Evolutionary conservation across 1,140 invertebrate species (phyloP), one percentile per base, ranked within the genome.

Genomic region (Potamilus streckersoni): DNA sequence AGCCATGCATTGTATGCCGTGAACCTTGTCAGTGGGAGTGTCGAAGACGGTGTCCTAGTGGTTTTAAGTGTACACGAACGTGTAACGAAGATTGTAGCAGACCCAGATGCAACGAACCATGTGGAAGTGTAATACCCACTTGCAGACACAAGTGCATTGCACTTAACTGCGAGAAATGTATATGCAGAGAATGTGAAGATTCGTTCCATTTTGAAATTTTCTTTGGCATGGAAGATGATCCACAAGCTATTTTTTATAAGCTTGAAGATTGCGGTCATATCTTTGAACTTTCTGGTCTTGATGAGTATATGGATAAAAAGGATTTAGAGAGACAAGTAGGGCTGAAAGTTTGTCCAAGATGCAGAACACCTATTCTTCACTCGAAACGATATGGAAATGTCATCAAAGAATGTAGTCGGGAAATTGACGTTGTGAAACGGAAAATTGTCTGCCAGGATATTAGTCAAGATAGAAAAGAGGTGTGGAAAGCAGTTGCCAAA

Each of bases 61-160:
- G 93, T 94, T 85, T 85, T 8, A 76, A 75, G 71, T 94, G 94
- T 83, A 85, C 20, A 2, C 90, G 88, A 59, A 82, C 81, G 86
- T 95, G 94, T 88, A 76, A 83, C 27, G 88, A 93, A 79, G 84
- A 88, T 31, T 95, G 94, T 87, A 88, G 91, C 59, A 87, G 90
- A 61, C 76, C 80, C 11, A 90, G 92, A 60, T 92, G 94, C 76
- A 69, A 83, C 49, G 17, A 75, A 23, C 79, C 74, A 17, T 89
- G 88, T 64, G 27, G 31, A 20, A 81, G 82, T 31, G 20, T 23
- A 16, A 60, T 0, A 49, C 78, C 86, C 23, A 19, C 58, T 72
- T 95, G 94, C 87, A 92, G 92, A 65, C 94, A 95, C 84, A 82
- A 55, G 55, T 95, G 94, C 83, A 85, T 90, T 60, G 91, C 76